Conservation (phyloP, 2,797 vertebrate genomes). For the Myotis myotis region DNA sequence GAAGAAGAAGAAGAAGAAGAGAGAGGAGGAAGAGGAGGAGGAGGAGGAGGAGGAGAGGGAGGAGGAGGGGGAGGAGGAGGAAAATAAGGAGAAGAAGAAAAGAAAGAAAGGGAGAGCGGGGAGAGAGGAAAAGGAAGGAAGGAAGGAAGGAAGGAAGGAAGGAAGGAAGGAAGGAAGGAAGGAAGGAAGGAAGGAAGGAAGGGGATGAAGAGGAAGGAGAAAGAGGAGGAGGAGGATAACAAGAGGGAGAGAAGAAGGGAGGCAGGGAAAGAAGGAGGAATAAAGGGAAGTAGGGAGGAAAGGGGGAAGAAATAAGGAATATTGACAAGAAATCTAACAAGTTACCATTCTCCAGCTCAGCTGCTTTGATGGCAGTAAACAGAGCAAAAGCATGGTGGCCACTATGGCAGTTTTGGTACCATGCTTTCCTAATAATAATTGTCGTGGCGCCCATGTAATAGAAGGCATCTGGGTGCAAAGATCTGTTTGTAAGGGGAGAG, state of each 20-base stretch:
- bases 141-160: rapidly evolving
- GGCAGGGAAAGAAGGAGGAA: rapidly evolving
- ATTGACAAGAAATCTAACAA: background rate
- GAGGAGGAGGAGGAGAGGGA: too few relatives aligned
- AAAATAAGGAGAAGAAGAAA: rapidly evolving
- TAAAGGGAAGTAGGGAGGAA: too few relatives aligned
- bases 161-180: too few relatives aligned
- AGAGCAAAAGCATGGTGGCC: background rate
- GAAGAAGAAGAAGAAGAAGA: too few relatives aligned
- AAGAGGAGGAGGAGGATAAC: background rate
- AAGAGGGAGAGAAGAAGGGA: background rate
- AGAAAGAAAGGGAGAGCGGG: background rate
- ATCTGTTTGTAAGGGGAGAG: background rate
- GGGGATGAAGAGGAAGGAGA: rapidly evolving
- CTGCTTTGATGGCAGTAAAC: background rate
- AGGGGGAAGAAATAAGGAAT: background rate
- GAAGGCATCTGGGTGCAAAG: background rate
- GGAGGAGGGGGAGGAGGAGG: too few relatives aligned
- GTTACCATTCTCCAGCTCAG: background rate
- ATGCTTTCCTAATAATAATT: background rate
- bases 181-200: too few relatives aligned
- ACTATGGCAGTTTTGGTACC: background rate
- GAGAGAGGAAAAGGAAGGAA: rapidly evolving
- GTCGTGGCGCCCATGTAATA: background rate
- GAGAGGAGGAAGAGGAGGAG: too few relatives aligned